Evolutionary conservation across 2,888 invertebrate species (phyloP).

Genomic region (Himalopsyche tibetana): DNA sequence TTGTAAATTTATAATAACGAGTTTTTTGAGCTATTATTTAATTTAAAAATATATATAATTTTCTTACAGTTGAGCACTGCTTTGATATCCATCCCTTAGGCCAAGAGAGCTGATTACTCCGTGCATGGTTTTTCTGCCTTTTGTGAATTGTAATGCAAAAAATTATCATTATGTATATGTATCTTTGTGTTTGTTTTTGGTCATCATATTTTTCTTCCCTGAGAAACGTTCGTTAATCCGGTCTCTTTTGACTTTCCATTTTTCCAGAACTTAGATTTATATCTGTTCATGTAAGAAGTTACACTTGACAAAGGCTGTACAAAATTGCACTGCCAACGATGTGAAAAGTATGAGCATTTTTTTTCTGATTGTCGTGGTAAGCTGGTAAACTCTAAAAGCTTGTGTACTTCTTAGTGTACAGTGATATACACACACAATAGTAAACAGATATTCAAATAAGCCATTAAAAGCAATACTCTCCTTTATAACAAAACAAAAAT

Average conservation of each 20-base stretch:
- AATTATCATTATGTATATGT: conserved; percentile 56
- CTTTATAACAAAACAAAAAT: no score
- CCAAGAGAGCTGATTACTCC: conserved; percentile 55
- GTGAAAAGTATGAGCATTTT: no score
- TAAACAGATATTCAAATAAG: no score
- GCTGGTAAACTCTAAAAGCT: no score
- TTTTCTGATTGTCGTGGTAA: no score
- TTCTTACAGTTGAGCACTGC: not conserved
- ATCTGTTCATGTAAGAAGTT: not conserved
- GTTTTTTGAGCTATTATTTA: no score
- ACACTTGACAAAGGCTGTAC: not conserved
- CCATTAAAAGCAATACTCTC: no score
- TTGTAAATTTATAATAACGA: no score
- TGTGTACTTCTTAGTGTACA: no score
- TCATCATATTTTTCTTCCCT: conserved; percentile 46
- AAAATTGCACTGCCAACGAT: no score
- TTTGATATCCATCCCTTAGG: conserved; percentile 51
- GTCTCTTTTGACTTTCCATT: conserved; percentile 45
- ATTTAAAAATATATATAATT: no score
- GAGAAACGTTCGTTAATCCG: not conserved
- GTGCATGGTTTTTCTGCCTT: conserved; percentile 49
- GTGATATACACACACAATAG: no score
- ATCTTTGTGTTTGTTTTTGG: conserved; percentile 52
- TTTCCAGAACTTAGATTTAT: not conserved
- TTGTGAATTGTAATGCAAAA: conserved; percentile 50